A percentile compares a stretch with the other conserved stretches of the same genome.
These are phyloP conservation scores for Triplophysa bombifrons DNA, from an alignment of 2,797 vertebrate genomes.

Conservation along the genomic window DNA sequence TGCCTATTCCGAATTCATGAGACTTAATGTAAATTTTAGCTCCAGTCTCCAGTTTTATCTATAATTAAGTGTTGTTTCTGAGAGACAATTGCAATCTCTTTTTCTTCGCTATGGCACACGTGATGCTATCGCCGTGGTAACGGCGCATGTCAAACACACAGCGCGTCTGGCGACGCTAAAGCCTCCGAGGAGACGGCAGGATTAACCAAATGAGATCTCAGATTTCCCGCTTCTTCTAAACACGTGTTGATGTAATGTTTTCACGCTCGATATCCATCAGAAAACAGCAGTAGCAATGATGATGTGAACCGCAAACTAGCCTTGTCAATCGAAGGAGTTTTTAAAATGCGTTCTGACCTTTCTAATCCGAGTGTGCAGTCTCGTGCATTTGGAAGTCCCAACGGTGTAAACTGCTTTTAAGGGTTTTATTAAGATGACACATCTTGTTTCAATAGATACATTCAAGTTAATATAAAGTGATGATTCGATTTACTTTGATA, in stretches of 20 bases:
- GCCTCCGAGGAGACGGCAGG: slow-evolving; percentile 8
- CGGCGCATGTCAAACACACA: slow-evolving; percentile 15
- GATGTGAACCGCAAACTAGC: background rate
- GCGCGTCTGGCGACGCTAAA: background rate
- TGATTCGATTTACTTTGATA: background rate
- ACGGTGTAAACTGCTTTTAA: background rate
- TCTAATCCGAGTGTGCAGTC: slow-evolving; percentile 13
- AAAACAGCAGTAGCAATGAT: background rate
- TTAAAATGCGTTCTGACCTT: background rate
- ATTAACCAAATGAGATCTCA: slow-evolving; percentile 38
- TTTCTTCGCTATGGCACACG: background rate
- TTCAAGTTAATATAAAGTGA: background rate
- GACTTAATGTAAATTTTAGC: background rate
- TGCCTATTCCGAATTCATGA: background rate
- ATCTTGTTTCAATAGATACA: background rate
- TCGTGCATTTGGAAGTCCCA: background rate
- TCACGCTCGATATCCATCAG: background rate
- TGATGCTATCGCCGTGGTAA: background rate
- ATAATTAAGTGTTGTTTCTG: background rate
- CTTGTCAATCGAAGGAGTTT: background rate
- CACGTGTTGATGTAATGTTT: slow-evolving; percentile 11
- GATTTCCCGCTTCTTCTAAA: slow-evolving; percentile 15
- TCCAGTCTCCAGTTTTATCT: background rate
- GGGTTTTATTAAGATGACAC: background rate
- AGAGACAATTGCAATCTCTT: background rate